Percentiles rank a stretch among this genome's conserved stretches.
Evolutionary conservation across 1,140 invertebrate species (phyloP).

Genomic region (Microvelia longipes): DNA sequence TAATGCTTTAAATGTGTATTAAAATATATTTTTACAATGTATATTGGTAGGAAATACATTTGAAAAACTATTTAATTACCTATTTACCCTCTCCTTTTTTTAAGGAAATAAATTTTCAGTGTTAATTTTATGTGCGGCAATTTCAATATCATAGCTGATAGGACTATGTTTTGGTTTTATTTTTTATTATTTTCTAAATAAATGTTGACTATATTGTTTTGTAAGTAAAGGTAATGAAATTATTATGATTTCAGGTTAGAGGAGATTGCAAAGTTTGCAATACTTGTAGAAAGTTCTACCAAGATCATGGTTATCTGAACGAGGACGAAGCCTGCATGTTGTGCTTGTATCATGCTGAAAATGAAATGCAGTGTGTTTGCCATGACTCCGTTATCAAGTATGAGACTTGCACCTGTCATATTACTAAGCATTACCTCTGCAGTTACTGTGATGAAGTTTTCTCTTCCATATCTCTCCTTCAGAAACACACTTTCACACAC

Average conservation of each 20-base stretch:
- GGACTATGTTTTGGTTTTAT: no score
- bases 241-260: neutral
- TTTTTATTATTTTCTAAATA: neutral
- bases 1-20: no score
- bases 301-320: slow-evolving; percentile 3
- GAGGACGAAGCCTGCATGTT: neutral
- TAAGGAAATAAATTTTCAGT: neutral
- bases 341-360: neutral
- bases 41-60: no score
- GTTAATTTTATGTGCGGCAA: no score
- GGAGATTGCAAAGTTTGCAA: neutral
- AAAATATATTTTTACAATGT: no score
- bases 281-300: slow-evolving; percentile 1
- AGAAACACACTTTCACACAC: slow-evolving; percentile 8
- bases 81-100: neutral
- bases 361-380: neutral
- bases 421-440: neutral
- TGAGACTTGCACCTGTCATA: slow-evolving; percentile 1
- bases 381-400: neutral
- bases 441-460: slow-evolving; percentile 4
- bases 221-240: slow-evolving; percentile 47
- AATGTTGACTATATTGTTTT: neutral
- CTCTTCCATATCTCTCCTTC: slow-evolving; percentile 5
- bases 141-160: no score
- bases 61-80: neutral